Conservation (phyloP, 2,113 vertebrate genomes). For the Periophthalmus modestus region DNA sequence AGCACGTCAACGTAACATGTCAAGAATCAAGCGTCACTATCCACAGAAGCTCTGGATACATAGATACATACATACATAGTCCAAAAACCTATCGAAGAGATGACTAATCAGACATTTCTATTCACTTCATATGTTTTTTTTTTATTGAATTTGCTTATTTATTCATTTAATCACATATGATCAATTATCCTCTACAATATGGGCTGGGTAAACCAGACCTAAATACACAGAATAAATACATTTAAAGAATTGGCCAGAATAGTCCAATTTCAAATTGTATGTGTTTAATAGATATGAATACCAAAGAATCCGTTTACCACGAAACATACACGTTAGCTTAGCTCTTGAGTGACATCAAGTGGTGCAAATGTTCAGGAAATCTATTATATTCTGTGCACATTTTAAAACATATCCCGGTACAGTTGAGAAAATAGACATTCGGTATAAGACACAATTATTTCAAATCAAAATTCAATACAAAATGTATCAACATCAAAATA, state of each 20-base stretch:
- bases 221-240: too few relatives aligned
- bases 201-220: too few relatives aligned
- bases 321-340: neutral
- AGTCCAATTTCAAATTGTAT: too few relatives aligned
- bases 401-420: neutral
- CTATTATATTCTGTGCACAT: neutral
- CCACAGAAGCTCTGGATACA: neutral
- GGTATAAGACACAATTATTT: neutral
- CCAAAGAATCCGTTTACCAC: neutral
- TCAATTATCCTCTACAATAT: neutral
- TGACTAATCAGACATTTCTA: neutral
- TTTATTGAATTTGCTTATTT: neutral
- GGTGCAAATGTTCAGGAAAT: slow-evolving; percentile 22
- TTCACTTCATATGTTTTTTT: neutral
- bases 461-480: neutral
- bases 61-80: too few relatives aligned
- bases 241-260: too few relatives aligned
- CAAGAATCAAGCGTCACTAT: slow-evolving; percentile 25
- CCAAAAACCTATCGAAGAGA: too few relatives aligned
- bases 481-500: neutral
- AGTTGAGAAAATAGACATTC: neutral
- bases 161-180: neutral
- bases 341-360: slow-evolving; percentile 41
- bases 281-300: too few relatives aligned
- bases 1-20: slow-evolving; percentile 35